Percentiles rank a stretch among this genome's conserved stretches.
phyloP scores from a whole-genome alignment of 2,113 vertebrate species.

The Zapornia atra region DNA sequence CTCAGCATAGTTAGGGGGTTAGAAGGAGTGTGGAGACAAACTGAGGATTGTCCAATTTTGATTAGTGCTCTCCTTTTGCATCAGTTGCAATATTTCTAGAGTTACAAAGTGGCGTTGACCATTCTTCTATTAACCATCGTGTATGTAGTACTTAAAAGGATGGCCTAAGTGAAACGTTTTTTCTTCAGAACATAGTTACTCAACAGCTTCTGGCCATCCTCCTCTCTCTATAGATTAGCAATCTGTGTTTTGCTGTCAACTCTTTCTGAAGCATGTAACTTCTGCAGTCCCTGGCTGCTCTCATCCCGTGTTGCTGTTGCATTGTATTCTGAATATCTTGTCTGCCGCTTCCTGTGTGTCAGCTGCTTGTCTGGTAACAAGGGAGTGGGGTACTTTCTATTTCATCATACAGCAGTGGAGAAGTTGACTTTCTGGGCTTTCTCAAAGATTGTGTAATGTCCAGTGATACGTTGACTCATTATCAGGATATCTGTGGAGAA shows the following conservation, averaged over 20 bases:
- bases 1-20: neutral
- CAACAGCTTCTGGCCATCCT: neutral
- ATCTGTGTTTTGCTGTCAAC: neutral
- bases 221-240: neutral
- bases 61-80: neutral
- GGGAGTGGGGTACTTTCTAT: neutral
- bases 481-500: neutral
- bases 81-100: neutral
- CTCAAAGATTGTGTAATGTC: neutral
- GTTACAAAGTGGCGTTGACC: neutral
- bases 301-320: neutral
- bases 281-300: neutral
- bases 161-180: neutral
- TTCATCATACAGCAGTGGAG: neutral
- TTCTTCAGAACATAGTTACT: neutral
- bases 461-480: neutral
- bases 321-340: neutral
- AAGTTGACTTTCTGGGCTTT: slow-evolving; percentile 17
- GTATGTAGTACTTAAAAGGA: neutral
- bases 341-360: neutral
- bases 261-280: neutral
- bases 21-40: neutral
- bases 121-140: neutral
- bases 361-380: neutral
- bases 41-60: neutral